phyloP scores from a whole-genome alignment of 2,888 invertebrate genomes.

The Melanostoma mellinum region DNA sequence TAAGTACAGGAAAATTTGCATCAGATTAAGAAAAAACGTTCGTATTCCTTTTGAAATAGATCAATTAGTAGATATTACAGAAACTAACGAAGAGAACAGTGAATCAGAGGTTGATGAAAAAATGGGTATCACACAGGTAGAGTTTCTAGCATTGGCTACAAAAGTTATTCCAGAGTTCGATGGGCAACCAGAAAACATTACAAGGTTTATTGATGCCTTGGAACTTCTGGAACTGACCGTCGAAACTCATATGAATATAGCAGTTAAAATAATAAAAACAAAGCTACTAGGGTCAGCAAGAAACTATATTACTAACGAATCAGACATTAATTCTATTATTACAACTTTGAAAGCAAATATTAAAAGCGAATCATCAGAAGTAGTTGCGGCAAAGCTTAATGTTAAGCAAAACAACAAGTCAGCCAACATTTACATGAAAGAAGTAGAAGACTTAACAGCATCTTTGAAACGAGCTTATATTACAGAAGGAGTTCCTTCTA shows the following conservation, averaged over 20 bases:
- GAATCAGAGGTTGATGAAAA: not conserved
- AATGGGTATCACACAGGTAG: conserved; percentile 5
- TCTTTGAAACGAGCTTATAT: too few species aligned
- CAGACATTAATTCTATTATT: too few species aligned
- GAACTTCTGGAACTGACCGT: conserved; percentile 3
- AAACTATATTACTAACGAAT: too few species aligned
- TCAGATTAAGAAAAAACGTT: not conserved
- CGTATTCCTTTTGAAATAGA: conserved; percentile 17
- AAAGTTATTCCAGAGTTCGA: not conserved
- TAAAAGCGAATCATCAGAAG: too few species aligned
- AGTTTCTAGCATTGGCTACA: not conserved
- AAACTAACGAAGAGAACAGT: not conserved
- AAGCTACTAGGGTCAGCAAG: not conserved
- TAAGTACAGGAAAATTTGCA: conserved; percentile 9
- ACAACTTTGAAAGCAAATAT: too few species aligned
- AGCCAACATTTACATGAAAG: too few species aligned
- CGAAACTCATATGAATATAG: not conserved
- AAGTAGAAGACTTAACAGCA: too few species aligned
- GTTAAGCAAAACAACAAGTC: too few species aligned
- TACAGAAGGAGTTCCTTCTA: too few species aligned
- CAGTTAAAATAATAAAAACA: conserved; percentile 5
- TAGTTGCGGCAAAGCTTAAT: too few species aligned
- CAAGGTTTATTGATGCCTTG: conserved; percentile 5
- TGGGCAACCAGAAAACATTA: conserved; percentile 1
- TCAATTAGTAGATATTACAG: not conserved